A percentile compares a stretch with the other conserved stretches of the same genome.
phyloP scores from a whole-genome alignment of 2,888 invertebrate genomes.

The Periphyllus acericola region DNA sequence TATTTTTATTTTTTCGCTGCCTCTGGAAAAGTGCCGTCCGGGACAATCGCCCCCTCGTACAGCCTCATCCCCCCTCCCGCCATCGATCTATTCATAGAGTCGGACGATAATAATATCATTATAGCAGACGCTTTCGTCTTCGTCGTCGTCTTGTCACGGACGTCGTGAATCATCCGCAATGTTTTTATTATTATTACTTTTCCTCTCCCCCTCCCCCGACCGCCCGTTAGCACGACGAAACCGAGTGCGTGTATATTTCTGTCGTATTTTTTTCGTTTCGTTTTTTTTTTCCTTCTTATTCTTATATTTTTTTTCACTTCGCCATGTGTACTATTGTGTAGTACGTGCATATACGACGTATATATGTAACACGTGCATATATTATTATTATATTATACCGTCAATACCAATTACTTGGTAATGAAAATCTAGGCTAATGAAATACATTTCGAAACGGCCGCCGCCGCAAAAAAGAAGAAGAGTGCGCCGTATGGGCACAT shows the following conservation, averaged over 20 bases:
- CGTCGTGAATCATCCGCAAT: slow-evolving; percentile 3
- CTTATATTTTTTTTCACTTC: background rate
- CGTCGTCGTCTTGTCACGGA: background rate
- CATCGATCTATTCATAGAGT: background rate
- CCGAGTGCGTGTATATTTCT: background rate
- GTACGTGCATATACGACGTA: no score
- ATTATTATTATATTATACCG: background rate
- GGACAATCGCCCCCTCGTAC: background rate
- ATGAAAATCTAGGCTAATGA: slow-evolving; percentile 51
- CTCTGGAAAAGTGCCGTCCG: no score
- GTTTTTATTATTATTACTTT: slow-evolving; percentile 20
- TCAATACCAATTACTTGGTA: background rate
- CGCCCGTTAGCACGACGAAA: background rate
- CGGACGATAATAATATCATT: background rate
- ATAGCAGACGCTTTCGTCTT: background rate
- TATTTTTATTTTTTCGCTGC: background rate
- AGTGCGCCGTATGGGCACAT: background rate
- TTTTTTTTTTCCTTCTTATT: no score
- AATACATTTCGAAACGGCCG: slow-evolving; percentile 32
- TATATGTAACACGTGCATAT: background rate
- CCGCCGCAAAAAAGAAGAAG: background rate
- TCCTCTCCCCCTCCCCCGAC: background rate
- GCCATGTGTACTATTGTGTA: background rate
- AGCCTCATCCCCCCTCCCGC: background rate
- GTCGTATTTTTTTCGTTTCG: background rate